A percentile compares a stretch with the other conserved stretches of the same genome.
phyloP scores from a whole-genome alignment of 2,888 invertebrate genomes.

The Melipona beecheii region DNA sequence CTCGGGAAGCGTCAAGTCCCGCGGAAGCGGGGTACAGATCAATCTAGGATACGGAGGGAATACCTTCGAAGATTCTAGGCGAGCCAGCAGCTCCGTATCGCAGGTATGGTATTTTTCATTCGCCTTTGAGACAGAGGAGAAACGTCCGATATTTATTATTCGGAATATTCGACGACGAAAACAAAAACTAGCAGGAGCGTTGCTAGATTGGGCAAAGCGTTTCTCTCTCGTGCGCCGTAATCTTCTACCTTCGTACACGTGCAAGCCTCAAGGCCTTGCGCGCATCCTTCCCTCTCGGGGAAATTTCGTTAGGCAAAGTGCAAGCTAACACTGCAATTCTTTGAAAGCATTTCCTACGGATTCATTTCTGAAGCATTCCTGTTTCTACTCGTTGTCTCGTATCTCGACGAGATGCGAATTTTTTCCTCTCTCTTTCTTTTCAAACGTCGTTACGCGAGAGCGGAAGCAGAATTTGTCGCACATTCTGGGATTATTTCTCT shows the following conservation, averaged over 20 bases:
- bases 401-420: neutral
- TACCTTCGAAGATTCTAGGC: constrained; percentile 87
- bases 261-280: neutral
- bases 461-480: neutral
- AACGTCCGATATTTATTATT: neutral
- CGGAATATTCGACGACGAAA: neutral
- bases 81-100: constrained; percentile 90
- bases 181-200: neutral
- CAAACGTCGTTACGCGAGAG: neutral
- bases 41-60: constrained; percentile 85
- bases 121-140: too few species aligned
- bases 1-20: constrained; percentile 84
- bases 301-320: constrained; percentile 26
- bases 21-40: constrained; percentile 83
- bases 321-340: neutral
- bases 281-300: neutral
- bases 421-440: neutral
- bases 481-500: neutral
- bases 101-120: constrained; percentile 85
- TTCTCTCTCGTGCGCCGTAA: neutral
- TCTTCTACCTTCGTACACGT: neutral
- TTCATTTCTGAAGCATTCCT: neutral
- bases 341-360: neutral
- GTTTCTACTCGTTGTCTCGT: neutral
- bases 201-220: neutral